Evolutionary conservation across 1,140 invertebrate species (phyloP).

Genomic region (Papilio polyxenes): DNA sequence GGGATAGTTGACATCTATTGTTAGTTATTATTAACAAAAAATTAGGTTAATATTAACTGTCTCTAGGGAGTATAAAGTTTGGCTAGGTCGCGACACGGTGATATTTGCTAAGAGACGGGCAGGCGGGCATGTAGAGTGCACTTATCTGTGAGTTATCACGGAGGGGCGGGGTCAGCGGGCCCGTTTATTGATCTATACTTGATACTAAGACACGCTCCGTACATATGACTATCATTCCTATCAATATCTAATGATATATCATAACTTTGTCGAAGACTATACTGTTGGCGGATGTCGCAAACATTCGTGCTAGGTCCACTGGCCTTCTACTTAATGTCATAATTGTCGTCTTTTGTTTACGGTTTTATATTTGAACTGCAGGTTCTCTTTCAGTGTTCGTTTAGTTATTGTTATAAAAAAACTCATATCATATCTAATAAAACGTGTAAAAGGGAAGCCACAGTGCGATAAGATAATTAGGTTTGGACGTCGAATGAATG

Average conservation of each 20-base stretch:
- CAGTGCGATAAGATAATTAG: conserved; percentile 60
- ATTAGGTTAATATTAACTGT: too few relatives aligned
- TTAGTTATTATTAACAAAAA: too few relatives aligned
- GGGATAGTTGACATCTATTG: too few relatives aligned
- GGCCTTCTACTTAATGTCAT: too few relatives aligned
- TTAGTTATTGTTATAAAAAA: not conserved
- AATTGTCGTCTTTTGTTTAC: too few relatives aligned
- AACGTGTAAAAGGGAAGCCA: conserved; percentile 62
- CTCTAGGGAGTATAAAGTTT: not conserved
- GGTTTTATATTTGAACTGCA: too few relatives aligned
- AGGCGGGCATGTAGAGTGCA: not conserved
- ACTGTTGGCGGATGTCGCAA: too few relatives aligned
- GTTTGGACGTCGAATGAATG: conserved; percentile 59
- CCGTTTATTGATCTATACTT: conserved; percentile 26
- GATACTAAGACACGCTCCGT: conserved; percentile 20
- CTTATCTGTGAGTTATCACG: conserved; percentile 21
- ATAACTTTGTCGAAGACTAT: too few relatives aligned
- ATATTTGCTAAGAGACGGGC: not conserved
- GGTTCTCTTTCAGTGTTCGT: not conserved
- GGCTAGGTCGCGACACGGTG: not conserved
- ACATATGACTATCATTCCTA: conserved; percentile 3
- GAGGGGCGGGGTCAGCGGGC: conserved; percentile 25
- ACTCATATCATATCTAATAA: conserved; percentile 53
- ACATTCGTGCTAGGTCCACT: too few relatives aligned
- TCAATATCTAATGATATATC: not conserved